phyloP scores from a whole-genome alignment of 35 echinoderm and acorn worm genomes.

The Ophioderma brevispina region DNA sequence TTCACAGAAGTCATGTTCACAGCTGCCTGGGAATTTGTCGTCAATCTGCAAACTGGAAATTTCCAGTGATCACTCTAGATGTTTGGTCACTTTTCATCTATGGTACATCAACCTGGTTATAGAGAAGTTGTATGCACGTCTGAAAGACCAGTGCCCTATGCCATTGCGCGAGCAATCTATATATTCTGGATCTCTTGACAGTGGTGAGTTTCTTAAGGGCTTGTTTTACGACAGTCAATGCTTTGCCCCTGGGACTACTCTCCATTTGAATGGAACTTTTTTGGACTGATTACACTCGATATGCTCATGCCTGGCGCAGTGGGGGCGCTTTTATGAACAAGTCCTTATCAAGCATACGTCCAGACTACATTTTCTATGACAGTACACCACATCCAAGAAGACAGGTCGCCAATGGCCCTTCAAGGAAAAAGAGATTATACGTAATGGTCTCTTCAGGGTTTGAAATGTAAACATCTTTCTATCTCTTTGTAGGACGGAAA shows the following conservation, averaged over 20 bases:
- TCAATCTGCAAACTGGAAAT: constrained; percentile 92
- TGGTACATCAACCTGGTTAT: constrained; percentile 83
- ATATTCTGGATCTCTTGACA: constrained; percentile 89
- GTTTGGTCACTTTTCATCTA: constrained; percentile 98
- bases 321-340: constrained; percentile 75
- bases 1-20: constrained; percentile 98
- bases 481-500: too few relatives aligned
- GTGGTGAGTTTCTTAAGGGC: too few relatives aligned
- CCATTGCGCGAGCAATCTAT: constrained; percentile 63
- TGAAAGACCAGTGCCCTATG: constrained; percentile 72
- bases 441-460: too few relatives aligned
- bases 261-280: constrained; percentile 96
- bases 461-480: too few relatives aligned
- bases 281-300: constrained; percentile 94
- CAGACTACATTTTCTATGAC: constrained; percentile 73
- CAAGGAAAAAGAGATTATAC: constrained; percentile 26
- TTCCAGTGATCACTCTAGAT: constrained; percentile 85
- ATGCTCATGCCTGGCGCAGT: constrained; percentile 83
- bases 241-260: constrained; percentile 99
- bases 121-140: constrained; percentile 73
- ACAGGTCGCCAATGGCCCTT: constrained; percentile 20
- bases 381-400: background rate
- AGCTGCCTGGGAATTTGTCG: constrained; percentile 97
- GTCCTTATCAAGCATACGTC: constrained; percentile 90
- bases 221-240: constrained; percentile 76